phyloP scores from a whole-genome alignment of 1,140 invertebrate species.

The Drosophila fuyamai region DNA sequence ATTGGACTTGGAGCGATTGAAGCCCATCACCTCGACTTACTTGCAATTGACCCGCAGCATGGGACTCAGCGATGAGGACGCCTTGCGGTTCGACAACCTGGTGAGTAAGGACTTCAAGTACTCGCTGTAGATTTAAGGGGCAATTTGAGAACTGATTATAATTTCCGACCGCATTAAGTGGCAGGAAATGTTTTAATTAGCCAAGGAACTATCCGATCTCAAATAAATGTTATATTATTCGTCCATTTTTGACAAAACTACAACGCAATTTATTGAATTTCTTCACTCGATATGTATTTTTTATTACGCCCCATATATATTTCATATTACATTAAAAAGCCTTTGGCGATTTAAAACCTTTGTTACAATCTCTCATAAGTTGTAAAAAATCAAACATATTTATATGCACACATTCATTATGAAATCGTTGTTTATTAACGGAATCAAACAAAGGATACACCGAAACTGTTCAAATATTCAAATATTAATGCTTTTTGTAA shows the following conservation, averaged over 20 bases:
- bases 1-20: constrained; percentile 87
- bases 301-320: constrained; percentile 22
- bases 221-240: not conserved
- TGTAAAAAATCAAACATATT: constrained; percentile 4
- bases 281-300: not conserved
- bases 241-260: not conserved
- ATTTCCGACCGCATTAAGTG: not conserved
- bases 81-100: constrained; percentile 87
- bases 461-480: constrained; percentile 49
- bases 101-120: constrained; percentile 85
- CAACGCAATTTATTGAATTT: not conserved
- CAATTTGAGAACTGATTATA: not conserved
- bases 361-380: constrained; percentile 46
- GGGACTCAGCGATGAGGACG: constrained; percentile 87
- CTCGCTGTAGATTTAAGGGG: constrained; percentile 50
- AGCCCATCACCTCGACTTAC: constrained; percentile 94
- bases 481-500: constrained; percentile 51
- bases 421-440: constrained; percentile 7
- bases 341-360: constrained; percentile 31
- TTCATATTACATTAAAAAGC: constrained; percentile 58
- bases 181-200: not conserved
- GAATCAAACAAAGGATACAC: constrained; percentile 18
- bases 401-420: not conserved
- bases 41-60: constrained; percentile 91
- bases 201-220: constrained; percentile 20